Evolutionary conservation across 2,888 invertebrate genomes (phyloP).

Genomic region (Saturnia pavonia): DNA sequence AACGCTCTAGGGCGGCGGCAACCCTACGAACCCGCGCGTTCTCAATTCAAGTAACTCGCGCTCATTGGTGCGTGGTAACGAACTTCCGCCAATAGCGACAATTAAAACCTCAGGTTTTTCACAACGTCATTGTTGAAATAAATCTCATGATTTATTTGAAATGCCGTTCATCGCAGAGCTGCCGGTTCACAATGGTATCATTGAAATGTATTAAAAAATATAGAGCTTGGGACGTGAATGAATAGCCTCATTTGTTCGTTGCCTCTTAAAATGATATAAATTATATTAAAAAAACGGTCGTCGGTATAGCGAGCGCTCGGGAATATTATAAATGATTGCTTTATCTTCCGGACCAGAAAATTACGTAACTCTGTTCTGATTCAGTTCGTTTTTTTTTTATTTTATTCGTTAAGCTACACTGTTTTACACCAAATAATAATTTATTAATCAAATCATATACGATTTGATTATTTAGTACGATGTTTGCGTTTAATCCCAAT

Average conservation of each 20-base stretch:
- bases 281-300: slow-evolving; percentile 39
- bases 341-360: slow-evolving; percentile 48
- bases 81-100: slow-evolving; percentile 64
- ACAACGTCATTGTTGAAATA: slow-evolving; percentile 44
- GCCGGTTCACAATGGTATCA: slow-evolving; percentile 39
- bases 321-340: slow-evolving; percentile 47
- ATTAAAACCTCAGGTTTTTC: slow-evolving; percentile 58
- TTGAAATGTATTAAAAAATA: slow-evolving; percentile 42
- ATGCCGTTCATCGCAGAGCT: slow-evolving; percentile 51
- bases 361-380: slow-evolving; percentile 43
- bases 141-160: slow-evolving; percentile 45
- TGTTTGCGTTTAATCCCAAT: not conserved
- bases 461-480: not conserved
- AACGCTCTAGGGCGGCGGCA: slow-evolving; percentile 50
- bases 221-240: slow-evolving; percentile 37
- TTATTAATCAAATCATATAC: not conserved
- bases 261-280: slow-evolving; percentile 53
- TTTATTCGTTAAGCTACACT: not conserved
- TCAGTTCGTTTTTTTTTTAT: not conserved
- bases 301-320: slow-evolving; percentile 34
- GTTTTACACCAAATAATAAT: not conserved
- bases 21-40: slow-evolving; percentile 50
- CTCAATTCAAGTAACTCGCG: slow-evolving; percentile 55
- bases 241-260: slow-evolving; percentile 53
- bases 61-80: slow-evolving; percentile 61